phyloP scores from a whole-genome alignment of 2,113 vertebrate species.

The Chamaetylas fuelleborni region DNA sequence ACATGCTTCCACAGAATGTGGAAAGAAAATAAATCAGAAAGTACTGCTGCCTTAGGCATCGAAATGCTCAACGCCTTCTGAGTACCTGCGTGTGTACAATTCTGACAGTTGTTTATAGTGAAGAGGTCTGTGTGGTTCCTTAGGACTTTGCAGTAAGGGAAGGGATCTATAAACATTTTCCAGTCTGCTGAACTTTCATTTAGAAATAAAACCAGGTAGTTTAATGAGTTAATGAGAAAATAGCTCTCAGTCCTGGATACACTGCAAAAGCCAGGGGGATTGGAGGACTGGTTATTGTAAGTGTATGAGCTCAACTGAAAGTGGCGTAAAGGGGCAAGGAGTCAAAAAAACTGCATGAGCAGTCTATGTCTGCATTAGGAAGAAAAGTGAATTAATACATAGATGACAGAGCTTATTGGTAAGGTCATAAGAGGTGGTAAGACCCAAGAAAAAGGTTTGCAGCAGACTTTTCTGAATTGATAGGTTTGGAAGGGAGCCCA shows the following conservation, averaged over 20 bases:
- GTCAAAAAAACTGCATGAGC: not conserved
- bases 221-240: constrained; percentile 24
- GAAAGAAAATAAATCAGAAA: constrained; percentile 22
- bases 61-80: not conserved
- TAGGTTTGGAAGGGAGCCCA: not conserved
- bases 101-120: not conserved
- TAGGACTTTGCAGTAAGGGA: not conserved
- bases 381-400: not conserved
- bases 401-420: not conserved
- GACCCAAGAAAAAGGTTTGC: not conserved
- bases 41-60: not conserved
- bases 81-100: not conserved
- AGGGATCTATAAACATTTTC: not conserved
- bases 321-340: not conserved
- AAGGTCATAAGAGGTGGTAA: not conserved
- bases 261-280: not conserved
- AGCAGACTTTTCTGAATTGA: not conserved
- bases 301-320: not conserved
- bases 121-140: not conserved
- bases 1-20: not conserved
- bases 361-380: not conserved
- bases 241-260: not conserved
- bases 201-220: not conserved
- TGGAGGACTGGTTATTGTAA: not conserved
- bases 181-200: not conserved